Evolutionary conservation across 2,797 vertebrate genomes (phyloP), one percentile per base, ranked within the genome.

Genomic region (Babyrousa celebensis): DNA sequence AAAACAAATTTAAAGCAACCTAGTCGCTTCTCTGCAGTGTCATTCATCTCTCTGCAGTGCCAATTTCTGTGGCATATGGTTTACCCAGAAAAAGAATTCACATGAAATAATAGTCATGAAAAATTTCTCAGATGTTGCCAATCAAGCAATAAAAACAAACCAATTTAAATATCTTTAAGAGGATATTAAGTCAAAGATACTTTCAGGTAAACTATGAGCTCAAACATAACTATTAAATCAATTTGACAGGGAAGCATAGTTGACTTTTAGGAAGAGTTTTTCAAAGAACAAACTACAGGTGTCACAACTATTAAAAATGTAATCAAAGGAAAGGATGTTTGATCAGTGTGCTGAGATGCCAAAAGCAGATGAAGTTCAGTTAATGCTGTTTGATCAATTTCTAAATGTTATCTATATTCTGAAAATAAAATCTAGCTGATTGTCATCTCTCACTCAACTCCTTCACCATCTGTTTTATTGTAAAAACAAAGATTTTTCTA

Each of bases 401-500:
- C 20, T 67, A 84, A 93, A 60, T 56, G 20, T 91, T 82, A 48
- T 89, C 93, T 89, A 71, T 92, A 60, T 82, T 89, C 79, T 91
- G 52, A 43, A 95, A 96, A 79, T 83, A 96, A 96, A 88, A 95
- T 78, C 67, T 83, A 93, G 15, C 32, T 56, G 94, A 97, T 93
- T 98, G 89, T 95, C 88, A 85, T 40, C 78, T 97, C 94, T 90
- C 96, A 96, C 29, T 79, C 74, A 72, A 93, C 25, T 82, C 70
- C 63, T 89, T 96, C 27, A 80, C 54, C 52, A 70, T 84, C 40
- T 77, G 27, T 74, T 86, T 27, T 63, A 54, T 15, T 91, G 43
- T 54, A 94, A 56, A 71, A 88, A 85, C 20, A 84, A 92, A 78
- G 75, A 4, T 8, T 88, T 92, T 92, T 93, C 65, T 52, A 58